A percentile compares a stretch with the other conserved stretches of the same genome.
Conservation (phyloP, 2,888 invertebrate species). For the Phyto melanocephala region DNA sequence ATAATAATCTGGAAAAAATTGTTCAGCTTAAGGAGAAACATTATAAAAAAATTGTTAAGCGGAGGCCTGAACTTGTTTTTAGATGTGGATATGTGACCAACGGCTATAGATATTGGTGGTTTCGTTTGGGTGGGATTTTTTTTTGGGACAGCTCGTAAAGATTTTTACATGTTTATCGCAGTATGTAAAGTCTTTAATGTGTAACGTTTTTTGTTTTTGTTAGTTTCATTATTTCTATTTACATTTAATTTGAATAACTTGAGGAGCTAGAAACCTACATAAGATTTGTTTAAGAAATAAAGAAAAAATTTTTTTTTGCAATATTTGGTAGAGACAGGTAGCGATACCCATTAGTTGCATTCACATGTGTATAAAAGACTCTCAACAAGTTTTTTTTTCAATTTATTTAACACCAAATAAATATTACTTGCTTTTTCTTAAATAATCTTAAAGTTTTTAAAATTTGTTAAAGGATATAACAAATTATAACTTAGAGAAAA, state of each 20-base stretch:
- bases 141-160: conserved; percentile 21
- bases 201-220: neutral
- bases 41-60: conserved; percentile 29
- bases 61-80: conserved; percentile 63
- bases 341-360: neutral
- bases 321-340: conserved; percentile 22
- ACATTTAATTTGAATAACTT: conserved; percentile 60
- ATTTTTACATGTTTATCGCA: conserved; percentile 26
- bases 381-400: conserved; percentile 14
- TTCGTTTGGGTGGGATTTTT: conserved; percentile 44
- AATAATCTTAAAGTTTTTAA: too few species aligned
- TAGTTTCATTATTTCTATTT: conserved; percentile 52
- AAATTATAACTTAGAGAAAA: too few species aligned
- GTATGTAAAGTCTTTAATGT: conserved; percentile 24
- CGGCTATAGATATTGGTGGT: conserved; percentile 22
- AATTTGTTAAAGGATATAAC: too few species aligned
- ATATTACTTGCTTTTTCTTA: neutral
- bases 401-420: neutral
- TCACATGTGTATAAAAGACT: conserved; percentile 9
- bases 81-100: conserved; percentile 30
- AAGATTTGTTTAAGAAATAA: neutral
- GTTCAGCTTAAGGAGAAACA: conserved; percentile 37
- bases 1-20: conserved; percentile 53
- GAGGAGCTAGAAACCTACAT: conserved; percentile 45
- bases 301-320: neutral